Evolutionary conservation across 2,797 vertebrate genomes (phyloP).

Genomic region (Benthosema pterotum): DNA sequence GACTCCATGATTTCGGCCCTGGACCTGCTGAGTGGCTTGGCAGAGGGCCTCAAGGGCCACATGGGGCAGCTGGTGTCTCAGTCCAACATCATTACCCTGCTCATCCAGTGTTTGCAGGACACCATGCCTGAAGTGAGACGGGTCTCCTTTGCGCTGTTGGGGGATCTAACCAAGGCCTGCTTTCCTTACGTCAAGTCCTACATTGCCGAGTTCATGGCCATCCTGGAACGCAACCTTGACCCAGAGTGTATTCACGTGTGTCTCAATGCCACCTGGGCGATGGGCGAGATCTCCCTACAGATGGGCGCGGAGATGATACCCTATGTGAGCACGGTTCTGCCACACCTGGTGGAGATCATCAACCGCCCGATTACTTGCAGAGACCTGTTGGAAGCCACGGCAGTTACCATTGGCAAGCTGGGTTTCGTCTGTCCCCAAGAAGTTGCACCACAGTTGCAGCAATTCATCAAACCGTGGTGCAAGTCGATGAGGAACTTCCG

Average conservation of each 20-base stretch:
- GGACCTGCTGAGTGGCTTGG: conserved; percentile 92
- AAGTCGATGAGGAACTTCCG: conserved; percentile 92
- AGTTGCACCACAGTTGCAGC: conserved; percentile 92
- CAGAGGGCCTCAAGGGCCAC: conserved; percentile 88
- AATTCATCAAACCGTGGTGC: conserved; percentile 95
- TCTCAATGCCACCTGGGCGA: conserved; percentile 97
- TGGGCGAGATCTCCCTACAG: conserved; percentile 96
- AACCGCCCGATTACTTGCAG: conserved; percentile 95
- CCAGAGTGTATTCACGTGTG: conserved; percentile 97
- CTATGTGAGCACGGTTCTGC: conserved; percentile 91
- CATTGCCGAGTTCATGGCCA: conserved; percentile 96
- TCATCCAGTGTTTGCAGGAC: conserved; percentile 98
- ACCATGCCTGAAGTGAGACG: conserved; percentile 96
- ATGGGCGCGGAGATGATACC: conserved; percentile 98
- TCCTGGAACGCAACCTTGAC: conserved; percentile 93
- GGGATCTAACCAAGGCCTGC: conserved; percentile 94
- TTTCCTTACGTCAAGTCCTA: conserved; percentile 95
- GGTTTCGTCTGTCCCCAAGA: conserved; percentile 96
- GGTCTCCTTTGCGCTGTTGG: conserved; percentile 93
- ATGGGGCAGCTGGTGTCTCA: conserved; percentile 93
- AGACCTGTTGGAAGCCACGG: conserved; percentile 94
- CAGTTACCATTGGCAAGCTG: conserved; percentile 94
- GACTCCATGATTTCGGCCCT: conserved; percentile 97
- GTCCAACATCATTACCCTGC: conserved; percentile 94
- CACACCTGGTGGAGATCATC: conserved; percentile 93